A percentile compares a stretch with the other conserved stretches of the same genome.
These are phyloP conservation scores for Allacma fusca DNA, from an alignment of 2,888 invertebrate genomes.

Conservation along the genomic window DNA sequence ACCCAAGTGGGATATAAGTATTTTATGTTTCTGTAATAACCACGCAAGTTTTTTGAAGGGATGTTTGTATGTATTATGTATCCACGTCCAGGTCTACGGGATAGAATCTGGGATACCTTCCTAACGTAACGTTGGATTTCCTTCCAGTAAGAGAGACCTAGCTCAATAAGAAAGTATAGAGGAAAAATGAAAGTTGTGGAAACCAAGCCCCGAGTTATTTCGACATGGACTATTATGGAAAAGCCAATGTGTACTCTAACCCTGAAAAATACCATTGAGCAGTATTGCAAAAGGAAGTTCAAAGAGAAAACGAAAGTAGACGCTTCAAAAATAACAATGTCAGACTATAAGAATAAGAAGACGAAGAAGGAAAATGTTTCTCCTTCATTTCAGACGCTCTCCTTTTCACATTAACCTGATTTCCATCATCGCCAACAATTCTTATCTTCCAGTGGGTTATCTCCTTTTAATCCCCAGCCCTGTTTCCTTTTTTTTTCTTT, in stretches of 20 bases:
- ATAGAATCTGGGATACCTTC: too few relatives aligned
- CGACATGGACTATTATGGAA: conserved; percentile 6
- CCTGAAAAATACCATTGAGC: conserved; percentile 4
- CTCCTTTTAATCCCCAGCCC: background rate
- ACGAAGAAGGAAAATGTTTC: conserved; percentile 14
- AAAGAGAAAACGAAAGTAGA: conserved; percentile 25
- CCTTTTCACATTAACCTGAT: conserved; percentile 39
- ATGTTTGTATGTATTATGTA: too few relatives aligned
- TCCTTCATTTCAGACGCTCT: conserved; percentile 25
- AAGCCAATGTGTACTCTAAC: conserved; percentile 4
- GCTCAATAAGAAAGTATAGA: background rate
- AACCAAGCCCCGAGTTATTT: conserved; percentile 1
- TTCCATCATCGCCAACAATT: conserved; percentile 5
- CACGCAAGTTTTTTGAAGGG: too few relatives aligned
- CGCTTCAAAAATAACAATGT: conserved; percentile 40
- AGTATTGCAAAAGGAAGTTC: conserved; percentile 12
- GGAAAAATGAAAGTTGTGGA: background rate
- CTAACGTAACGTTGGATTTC: too few relatives aligned
- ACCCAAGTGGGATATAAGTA: too few relatives aligned
- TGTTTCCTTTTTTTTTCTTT: background rate
- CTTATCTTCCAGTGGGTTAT: background rate
- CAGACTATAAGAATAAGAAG: background rate
- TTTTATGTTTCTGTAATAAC: too few relatives aligned
- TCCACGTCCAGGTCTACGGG: too few relatives aligned
- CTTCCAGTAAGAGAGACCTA: background rate